Conservation (phyloP, 2,888 invertebrate genomes). For the Ecdyonurus torrentis region DNA sequence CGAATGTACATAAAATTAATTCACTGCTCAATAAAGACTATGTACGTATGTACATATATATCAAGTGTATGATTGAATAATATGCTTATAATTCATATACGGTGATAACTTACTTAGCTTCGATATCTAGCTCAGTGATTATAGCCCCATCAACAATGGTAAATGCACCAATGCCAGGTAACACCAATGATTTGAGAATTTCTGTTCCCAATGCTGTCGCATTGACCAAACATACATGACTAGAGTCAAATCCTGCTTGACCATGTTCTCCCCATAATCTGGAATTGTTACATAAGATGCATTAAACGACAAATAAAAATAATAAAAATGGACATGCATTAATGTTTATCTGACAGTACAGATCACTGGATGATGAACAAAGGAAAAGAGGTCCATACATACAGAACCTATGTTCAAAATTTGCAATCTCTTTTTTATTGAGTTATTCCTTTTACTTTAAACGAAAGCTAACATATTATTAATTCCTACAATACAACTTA, state of each 20-base stretch:
- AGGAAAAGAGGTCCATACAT: not conserved
- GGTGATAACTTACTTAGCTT: conserved; percentile 55
- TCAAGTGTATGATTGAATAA: too few species aligned
- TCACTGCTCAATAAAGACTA: too few species aligned
- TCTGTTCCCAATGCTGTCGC: conserved; percentile 90
- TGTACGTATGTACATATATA: too few species aligned
- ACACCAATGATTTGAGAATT: conserved; percentile 80
- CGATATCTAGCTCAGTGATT: conserved; percentile 80
- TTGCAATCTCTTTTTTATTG: too few species aligned
- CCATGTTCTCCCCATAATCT: conserved; percentile 99
- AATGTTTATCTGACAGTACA: not conserved
- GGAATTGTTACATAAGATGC: conserved; percentile 8
- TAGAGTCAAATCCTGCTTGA: conserved; percentile 70
- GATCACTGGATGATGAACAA: not conserved
- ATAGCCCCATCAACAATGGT: conserved; percentile 84
- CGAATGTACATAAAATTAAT: too few species aligned
- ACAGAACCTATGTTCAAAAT: too few species aligned
- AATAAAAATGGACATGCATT: not conserved
- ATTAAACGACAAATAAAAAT: not conserved
- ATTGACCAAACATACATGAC: conserved; percentile 85
- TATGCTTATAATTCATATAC: too few species aligned
- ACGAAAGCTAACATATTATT: not conserved
- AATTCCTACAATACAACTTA: too few species aligned
- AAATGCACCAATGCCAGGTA: conserved; percentile 85
- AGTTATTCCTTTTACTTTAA: not conserved